These are phyloP conservation scores for Poeciliopsis turneri DNA, from an alignment of 2,797 vertebrate genomes.

Conservation along the genomic window DNA sequence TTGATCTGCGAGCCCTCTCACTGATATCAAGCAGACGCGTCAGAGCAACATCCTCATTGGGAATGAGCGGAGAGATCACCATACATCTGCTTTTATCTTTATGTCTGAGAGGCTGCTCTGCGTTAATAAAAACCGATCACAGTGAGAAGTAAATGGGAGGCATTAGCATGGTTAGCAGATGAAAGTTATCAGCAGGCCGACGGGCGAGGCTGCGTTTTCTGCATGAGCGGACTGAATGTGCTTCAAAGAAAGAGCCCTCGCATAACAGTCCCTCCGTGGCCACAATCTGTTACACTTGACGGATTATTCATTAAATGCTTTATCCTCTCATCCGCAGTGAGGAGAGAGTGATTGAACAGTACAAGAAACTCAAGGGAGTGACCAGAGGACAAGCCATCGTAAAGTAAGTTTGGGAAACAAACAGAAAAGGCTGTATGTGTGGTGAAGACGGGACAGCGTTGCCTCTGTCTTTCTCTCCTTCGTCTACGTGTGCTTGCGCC, in stretches of 20 bases:
- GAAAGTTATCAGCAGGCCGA: conserved; percentile 65
- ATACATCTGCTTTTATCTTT: conserved; percentile 6
- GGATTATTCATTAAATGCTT: conserved; percentile 64
- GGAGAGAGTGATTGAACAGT: conserved; percentile 93
- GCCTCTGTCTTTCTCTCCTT: background rate
- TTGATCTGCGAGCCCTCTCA: conserved; percentile 19
- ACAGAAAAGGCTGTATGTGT: background rate
- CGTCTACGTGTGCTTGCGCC: background rate
- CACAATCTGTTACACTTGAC: conserved; percentile 49
- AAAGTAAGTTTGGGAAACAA: conserved; percentile 86
- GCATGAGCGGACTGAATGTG: conserved; percentile 68
- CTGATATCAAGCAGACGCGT: conserved; percentile 31
- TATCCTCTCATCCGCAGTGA: conserved; percentile 85
- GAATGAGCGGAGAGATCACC: conserved; percentile 19
- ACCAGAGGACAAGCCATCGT: conserved; percentile 95
- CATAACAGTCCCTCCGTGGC: conserved; percentile 36
- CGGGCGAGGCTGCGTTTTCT: conserved; percentile 76
- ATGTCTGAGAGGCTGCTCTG: conserved; percentile 33
- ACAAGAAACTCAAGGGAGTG: conserved; percentile 90
- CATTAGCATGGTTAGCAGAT: conserved; percentile 52
- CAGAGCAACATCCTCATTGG: conserved; percentile 48
- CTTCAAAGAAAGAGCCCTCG: conserved; percentile 51
- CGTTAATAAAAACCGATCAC: conserved; percentile 60
- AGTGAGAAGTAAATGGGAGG: conserved; percentile 59
- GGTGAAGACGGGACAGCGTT: background rate